Evolutionary conservation across 2,888 invertebrate genomes (phyloP), one percentile per base, ranked within the genome.

Genomic region (Eulithis testata): DNA sequence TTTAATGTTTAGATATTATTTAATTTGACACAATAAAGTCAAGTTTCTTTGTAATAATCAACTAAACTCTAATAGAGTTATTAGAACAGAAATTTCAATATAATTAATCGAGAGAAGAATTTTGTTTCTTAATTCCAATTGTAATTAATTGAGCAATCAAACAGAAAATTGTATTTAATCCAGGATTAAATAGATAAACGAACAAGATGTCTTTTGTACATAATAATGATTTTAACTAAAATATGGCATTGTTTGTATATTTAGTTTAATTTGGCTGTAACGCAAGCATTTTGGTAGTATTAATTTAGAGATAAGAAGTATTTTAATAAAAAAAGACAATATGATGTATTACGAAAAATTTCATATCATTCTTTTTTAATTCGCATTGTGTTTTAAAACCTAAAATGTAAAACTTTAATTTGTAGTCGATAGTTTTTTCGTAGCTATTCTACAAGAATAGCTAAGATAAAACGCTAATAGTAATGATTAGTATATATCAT

Each of bases 271-370:
- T 51, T 7, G 9, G 50, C 52, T 59, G 56, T 57, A 66, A 60
- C 63, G 60, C 65, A 63, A 66, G 56, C 60, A 61, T 71, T 66
- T 70, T 31, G 66, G 66, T 58, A 63, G 47, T 71, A 76, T 77
- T 81, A 79, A 51, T 66, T 69, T 88, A 88, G 86, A 67, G 60
- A 66, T 88, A 87, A 88, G 85, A 76, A 63, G 71, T 86, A 82
- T 77, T 81, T 81, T 86, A 88, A 87, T 88, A 80, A 87, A 87
- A 21, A 79, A 85, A 84, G 91, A 92, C 92, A 92, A 92, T 92
- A 92, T 91, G 83, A 71, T 83, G 85, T 86, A 81, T 85, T 89
- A 89, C 84, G 40, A 83, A 85, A 83, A 82, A 80, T 79, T 80
- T 89, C 87, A 89, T 90, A 89, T 89, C 86, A 87, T 83, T 82